Evolutionary conservation across 2,888 invertebrate species (phyloP), one percentile per base, ranked within the genome.

Genomic region (Strigamia transsilvanica): DNA sequence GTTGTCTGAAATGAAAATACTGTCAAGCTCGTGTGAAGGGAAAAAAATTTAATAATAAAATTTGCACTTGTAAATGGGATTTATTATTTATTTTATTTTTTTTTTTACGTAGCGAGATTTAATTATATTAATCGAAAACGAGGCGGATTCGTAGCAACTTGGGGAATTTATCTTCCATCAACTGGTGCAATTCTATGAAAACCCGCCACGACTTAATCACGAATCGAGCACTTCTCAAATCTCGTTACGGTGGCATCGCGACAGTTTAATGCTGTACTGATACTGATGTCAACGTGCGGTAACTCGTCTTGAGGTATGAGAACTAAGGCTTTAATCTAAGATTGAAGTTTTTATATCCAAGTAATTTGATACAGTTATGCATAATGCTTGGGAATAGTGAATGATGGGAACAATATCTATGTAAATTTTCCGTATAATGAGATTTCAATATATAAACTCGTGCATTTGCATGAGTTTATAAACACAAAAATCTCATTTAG

Each of bases 1-100:
- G 73, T 73, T 73, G 73, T 15, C 73, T 73, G 32, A 27, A 73
- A 73, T 73, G 32, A 73, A 32, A 73, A 73, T 73, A 32, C 13
- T 73, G 27, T 73, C 73, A 32, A 73, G 27, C 3, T 5, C 2
- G 27, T 32, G 12, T 27, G 23, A 73, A 73, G 6, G 66, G 9
- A 51, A 51, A 51, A 18, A 13, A 51, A 1, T 51, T 2, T 5
- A 51, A 38, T 38, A 4, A 38, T 2, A 10, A 10, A 38, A 38
- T 38, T 38, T 38, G 38, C 38, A 9, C 38, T 38, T 38, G 6
- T 38, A 38, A 38, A 38, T 38, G 10, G 10, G 38, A 38, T 38
- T 38, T 38, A 5, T 38, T 38, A 5, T 9, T 38, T 38, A 4
- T 38, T 38, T 38, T 38, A 5, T 38, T 38, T 38, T 38, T 38